Evolutionary conservation across 2,888 invertebrate genomes (phyloP).

Genomic region (Himalopsyche japonica): DNA sequence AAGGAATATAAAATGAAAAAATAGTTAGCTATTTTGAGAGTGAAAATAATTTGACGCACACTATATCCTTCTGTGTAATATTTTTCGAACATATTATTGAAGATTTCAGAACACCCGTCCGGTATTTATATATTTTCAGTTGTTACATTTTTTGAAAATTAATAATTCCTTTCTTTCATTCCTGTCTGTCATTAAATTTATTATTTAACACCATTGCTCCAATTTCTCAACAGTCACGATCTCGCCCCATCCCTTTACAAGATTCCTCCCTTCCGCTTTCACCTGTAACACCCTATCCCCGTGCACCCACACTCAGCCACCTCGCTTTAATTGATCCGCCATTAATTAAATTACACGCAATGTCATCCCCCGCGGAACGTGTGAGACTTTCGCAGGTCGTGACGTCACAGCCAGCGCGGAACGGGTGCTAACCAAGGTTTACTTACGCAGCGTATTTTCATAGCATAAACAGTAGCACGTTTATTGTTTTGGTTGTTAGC

Average conservation of each 20-base stretch:
- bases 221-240: neutral
- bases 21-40: too few relatives aligned
- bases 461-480: too few relatives aligned
- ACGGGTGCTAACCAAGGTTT: neutral
- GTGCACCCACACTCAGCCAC: neutral
- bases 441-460: neutral
- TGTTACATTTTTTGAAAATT: too few relatives aligned
- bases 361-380: slow-evolving; percentile 28
- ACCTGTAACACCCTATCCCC: neutral
- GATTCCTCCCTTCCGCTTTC: neutral
- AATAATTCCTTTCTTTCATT: neutral
- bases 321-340: slow-evolving; percentile 32
- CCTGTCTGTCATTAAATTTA: neutral
- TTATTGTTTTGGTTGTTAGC: too few relatives aligned
- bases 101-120: too few relatives aligned
- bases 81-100: too few relatives aligned
- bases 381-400: slow-evolving; percentile 1
- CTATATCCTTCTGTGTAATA: too few relatives aligned
- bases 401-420: neutral
- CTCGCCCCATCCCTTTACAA: neutral
- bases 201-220: neutral
- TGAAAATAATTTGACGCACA: too few relatives aligned
- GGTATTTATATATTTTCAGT: too few relatives aligned
- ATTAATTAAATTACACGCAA: slow-evolving; percentile 34
- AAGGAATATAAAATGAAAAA: too few relatives aligned